phyloP scores from a whole-genome alignment of 2,113 vertebrate genomes.

The Terrapene triunguis region DNA sequence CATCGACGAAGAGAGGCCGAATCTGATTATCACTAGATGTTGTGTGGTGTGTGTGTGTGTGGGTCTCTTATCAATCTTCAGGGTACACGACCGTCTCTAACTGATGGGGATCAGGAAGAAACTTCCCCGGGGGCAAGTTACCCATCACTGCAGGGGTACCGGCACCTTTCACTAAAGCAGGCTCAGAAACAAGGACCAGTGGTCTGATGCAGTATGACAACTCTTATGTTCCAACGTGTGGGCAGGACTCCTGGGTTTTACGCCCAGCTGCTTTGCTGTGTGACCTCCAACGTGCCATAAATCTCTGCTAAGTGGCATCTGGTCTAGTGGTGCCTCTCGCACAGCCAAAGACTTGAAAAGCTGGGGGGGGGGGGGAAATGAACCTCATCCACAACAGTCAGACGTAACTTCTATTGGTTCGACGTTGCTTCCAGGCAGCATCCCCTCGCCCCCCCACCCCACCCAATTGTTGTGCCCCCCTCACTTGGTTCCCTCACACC shows the following conservation, averaged over 20 bases:
- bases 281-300: rapidly evolving
- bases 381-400: background rate
- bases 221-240: background rate
- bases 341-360: background rate
- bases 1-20: background rate
- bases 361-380: too few species aligned
- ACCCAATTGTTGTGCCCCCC: rapidly evolving
- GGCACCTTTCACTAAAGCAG: background rate
- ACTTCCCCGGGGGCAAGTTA: background rate
- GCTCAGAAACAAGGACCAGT: background rate
- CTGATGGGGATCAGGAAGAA: background rate
- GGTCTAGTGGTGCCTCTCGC: background rate
- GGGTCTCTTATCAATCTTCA: background rate
- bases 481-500: background rate
- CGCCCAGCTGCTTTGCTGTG: background rate
- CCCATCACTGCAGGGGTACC: background rate
- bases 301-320: background rate
- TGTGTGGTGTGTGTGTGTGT: background rate
- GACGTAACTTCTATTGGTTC: background rate
- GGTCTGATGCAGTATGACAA: rapidly evolving
- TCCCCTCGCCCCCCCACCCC: background rate
- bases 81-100: background rate
- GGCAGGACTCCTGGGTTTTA: rapidly evolving
- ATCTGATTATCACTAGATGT: background rate
- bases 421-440: background rate